Evolutionary conservation across 1,140 invertebrate species (phyloP), one percentile per base, ranked within the genome.

Genomic region (Galendromus occidentalis): DNA sequence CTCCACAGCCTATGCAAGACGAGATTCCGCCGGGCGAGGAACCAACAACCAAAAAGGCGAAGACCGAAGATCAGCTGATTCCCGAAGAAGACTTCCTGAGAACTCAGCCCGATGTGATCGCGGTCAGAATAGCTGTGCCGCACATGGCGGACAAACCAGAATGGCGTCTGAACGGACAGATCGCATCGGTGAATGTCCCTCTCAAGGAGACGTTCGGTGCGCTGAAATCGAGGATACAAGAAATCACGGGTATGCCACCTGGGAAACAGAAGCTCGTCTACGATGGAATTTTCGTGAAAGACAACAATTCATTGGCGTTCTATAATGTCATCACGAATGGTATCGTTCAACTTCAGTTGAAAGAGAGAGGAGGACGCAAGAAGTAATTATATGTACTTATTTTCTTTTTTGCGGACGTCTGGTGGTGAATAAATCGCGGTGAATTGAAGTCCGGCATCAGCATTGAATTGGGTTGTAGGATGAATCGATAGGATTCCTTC

Each of bases 251-350:
- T 44, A 87, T 98, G 83, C 91, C 92, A n/a, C 88, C 86, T 51
- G 90, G 91, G 64, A 98, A 98, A 78, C 94, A 98, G 76, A 99
- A 99, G 76, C 76, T 97, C 14, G 85, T 91, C 69, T 85, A 85
- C 73, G 89, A 93, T 86, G 92, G 92, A 44, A 84, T 97, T 74
- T 98, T 98, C 78, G 91, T 98, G 76, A 98, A 98, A 75, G 94
- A 98, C 78, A 91, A 84, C 22, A 92, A 95, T 73, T 84, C 85
- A 1, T 79, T 98, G 73, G 95, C 90, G 0, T 98, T 86, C 79
- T 98, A 98, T 78, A 98, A 98, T 76, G 82, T 98, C 28, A 79
- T 82, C 0, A 84, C 85, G 9, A 87, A 86, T 45, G 85, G 84
- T 14, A 77, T 84, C n/a, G 82, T 98, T 44, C 85, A 88, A 71